Evolutionary conservation across 2,888 invertebrate genomes (phyloP).

Genomic region (Drosophila recens): DNA sequence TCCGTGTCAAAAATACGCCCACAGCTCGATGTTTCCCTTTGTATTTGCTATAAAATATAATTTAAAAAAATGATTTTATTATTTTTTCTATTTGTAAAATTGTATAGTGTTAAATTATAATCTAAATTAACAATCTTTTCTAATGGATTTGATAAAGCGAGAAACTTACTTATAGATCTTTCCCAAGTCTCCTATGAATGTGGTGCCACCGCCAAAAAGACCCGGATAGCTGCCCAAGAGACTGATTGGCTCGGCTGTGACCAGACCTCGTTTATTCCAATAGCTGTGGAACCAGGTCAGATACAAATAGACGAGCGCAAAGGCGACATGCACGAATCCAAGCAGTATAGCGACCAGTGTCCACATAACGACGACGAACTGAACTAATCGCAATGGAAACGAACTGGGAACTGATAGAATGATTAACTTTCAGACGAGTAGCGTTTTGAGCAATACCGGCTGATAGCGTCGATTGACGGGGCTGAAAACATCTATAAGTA

Average conservation of each 20-base stretch:
- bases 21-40: constrained; percentile 78
- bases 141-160: too few relatives aligned
- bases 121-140: neutral
- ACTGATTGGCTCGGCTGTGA: constrained; percentile 80
- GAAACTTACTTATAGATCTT: constrained; percentile 59
- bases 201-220: constrained; percentile 42
- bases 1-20: constrained; percentile 83
- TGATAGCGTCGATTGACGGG: constrained; percentile 14
- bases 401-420: constrained; percentile 42
- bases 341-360: constrained; percentile 36
- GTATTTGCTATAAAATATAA: constrained; percentile 81
- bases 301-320: constrained; percentile 62
- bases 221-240: constrained; percentile 83
- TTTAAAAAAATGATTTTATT: too few relatives aligned
- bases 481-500: neutral
- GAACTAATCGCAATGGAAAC: constrained; percentile 20
- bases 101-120: too few relatives aligned
- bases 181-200: constrained; percentile 59
- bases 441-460: neutral
- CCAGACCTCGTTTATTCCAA: constrained; percentile 83
- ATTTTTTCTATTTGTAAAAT: too few relatives aligned
- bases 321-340: constrained; percentile 33
- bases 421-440: neutral
- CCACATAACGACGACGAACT: constrained; percentile 38
- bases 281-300: constrained; percentile 79